Percentiles rank a stretch among this genome's conserved stretches.
Conservation (phyloP, 2,113 vertebrate genomes). For the Myxocyprinus asiaticus region DNA sequence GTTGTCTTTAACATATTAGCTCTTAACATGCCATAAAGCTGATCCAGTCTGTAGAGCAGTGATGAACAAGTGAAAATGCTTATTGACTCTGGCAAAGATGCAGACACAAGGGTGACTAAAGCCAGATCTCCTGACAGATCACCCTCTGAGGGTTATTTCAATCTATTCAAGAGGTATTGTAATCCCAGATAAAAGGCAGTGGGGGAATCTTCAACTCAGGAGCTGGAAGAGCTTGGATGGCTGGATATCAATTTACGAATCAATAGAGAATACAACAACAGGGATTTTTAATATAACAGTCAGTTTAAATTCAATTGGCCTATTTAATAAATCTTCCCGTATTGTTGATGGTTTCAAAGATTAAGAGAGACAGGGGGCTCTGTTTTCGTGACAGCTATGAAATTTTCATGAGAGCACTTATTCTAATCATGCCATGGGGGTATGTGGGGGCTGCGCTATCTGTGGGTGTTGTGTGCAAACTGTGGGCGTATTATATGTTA, state of each 20-base stretch:
- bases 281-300: conserved; percentile 27
- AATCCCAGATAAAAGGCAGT: conserved; percentile 38
- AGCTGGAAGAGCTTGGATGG: conserved; percentile 12
- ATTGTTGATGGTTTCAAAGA: not conserved
- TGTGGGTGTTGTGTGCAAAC: no score
- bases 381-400: no score
- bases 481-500: no score
- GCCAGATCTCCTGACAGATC: conserved; percentile 43
- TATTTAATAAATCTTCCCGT: not conserved
- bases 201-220: conserved; percentile 15
- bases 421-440: no score
- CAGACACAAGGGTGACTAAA: conserved; percentile 43
- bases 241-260: conserved; percentile 4
- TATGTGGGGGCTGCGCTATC: no score
- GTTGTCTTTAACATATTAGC: conserved; percentile 43
- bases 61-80: conserved; percentile 45
- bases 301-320: not conserved
- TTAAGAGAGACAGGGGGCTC: no score
- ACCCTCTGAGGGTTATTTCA: conserved; percentile 31
- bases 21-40: conserved; percentile 53
- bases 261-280: not conserved
- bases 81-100: conserved; percentile 53
- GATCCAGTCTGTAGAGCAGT: conserved; percentile 36
- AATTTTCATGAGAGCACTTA: no score
- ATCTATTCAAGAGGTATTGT: conserved; percentile 22